phyloP scores from a whole-genome alignment of 2,888 invertebrate species.

The Euplagia quadripunctaria region DNA sequence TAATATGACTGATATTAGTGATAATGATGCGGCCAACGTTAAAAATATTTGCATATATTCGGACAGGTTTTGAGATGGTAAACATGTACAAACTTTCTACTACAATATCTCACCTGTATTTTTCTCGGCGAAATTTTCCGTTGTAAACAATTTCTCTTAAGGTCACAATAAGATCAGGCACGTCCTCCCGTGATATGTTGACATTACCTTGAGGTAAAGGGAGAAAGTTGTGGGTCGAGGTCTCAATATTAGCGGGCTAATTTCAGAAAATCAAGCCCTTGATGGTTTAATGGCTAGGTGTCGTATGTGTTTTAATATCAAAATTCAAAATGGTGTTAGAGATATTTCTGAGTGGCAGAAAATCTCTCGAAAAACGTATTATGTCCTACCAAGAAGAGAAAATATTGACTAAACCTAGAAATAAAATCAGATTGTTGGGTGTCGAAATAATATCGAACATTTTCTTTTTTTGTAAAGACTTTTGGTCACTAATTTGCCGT shows the following conservation, averaged over 20 bases:
- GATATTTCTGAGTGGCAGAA: too few relatives aligned
- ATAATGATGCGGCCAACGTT: background rate
- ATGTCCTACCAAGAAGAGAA: background rate
- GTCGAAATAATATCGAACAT: too few relatives aligned
- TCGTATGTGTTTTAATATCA: background rate
- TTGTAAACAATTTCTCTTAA: constrained; percentile 37
- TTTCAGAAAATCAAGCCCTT: background rate
- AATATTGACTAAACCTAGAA: background rate
- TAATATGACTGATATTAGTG: background rate
- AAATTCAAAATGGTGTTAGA: background rate
- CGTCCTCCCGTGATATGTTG: constrained; percentile 32
- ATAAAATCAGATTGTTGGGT: too few relatives aligned
- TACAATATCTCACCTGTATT: constrained; percentile 8
- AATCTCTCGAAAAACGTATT: background rate
- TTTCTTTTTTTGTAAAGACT: too few relatives aligned
- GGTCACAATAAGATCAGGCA: constrained; percentile 25
- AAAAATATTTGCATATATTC: background rate
- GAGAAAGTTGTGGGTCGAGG: constrained; percentile 44
- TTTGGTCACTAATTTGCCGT: background rate
- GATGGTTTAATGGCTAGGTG: background rate
- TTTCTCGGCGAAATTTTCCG: constrained; percentile 21
- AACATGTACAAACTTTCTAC: constrained; percentile 20
- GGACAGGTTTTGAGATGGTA: constrained; percentile 5
- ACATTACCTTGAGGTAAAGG: constrained; percentile 29
- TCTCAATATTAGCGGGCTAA: constrained; percentile 19